A percentile compares a stretch with the other conserved stretches of the same genome.
Evolutionary conservation across 2,888 invertebrate species (phyloP).

Genomic region (Gisinianus flammeolus): DNA sequence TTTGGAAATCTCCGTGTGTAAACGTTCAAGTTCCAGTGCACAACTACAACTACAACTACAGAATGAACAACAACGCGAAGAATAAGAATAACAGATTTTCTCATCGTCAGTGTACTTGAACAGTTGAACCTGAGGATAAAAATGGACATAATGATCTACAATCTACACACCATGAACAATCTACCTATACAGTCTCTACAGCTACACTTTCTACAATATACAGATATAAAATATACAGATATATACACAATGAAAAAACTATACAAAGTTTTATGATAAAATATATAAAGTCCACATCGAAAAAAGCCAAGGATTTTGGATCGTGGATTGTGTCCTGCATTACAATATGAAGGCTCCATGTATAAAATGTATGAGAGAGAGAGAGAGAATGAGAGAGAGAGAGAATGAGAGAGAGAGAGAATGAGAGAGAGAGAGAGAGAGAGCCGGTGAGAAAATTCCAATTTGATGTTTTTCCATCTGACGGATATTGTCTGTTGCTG

Average conservation of each 20-base stretch:
- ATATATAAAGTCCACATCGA: not conserved
- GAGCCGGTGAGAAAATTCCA: conserved; percentile 32
- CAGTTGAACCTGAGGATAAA: not conserved
- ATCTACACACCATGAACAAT: not conserved
- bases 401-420: not conserved
- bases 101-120: not conserved
- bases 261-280: not conserved
- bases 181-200: not conserved
- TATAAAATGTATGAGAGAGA: not conserved
- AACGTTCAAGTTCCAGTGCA: not conserved
- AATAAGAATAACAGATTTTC: not conserved
- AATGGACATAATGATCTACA: not conserved
- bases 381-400: conserved; percentile 4
- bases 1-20: not conserved
- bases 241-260: too few species aligned
- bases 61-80: not conserved
- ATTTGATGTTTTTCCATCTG: conserved; percentile 26
- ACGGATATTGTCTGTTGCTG: conserved; percentile 9
- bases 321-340: conserved; percentile 3
- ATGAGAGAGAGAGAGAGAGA: not conserved
- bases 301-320: not conserved
- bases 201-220: not conserved
- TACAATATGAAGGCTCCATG: not conserved
- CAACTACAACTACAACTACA: not conserved
- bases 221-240: too few species aligned